Percentiles rank a stretch among this genome's conserved stretches.
Conservation (phyloP, 2,888 invertebrate species). For the Tetanocera ferruginea region DNA sequence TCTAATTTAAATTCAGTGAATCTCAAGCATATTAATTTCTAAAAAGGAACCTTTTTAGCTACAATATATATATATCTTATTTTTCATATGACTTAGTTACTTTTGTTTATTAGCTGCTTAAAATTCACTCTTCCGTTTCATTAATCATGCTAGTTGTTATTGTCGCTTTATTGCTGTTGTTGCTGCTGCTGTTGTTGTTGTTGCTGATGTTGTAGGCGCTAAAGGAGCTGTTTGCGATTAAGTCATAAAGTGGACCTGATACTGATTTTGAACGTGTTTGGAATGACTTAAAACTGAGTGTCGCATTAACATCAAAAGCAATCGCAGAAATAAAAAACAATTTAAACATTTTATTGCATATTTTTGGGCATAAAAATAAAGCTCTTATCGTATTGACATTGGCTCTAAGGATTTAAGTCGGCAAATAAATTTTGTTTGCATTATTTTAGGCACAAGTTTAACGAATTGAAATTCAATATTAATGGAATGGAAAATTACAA, state of each 20-base stretch:
- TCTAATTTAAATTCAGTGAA: constrained; percentile 27
- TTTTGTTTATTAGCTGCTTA: neutral
- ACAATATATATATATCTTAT: neutral
- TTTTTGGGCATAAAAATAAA: too few species aligned
- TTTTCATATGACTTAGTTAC: neutral
- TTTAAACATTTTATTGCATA: too few species aligned
- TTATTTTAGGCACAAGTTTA: neutral
- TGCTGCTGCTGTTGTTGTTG: neutral
- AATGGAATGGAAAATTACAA: neutral
- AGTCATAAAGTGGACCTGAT: neutral
- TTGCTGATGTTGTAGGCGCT: neutral
- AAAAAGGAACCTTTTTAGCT: neutral
- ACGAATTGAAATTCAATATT: neutral
- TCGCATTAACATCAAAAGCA: too few species aligned
- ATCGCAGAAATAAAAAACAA: too few species aligned
- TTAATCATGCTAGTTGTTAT: constrained; percentile 12
- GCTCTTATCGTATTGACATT: too few species aligned
- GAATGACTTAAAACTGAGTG: neutral
- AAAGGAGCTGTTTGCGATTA: neutral
- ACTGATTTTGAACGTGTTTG: neutral
- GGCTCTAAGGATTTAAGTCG: too few species aligned
- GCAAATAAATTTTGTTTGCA: neutral
- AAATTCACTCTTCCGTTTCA: constrained; percentile 10
- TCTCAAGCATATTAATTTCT: neutral
- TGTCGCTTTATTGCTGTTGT: neutral